Base-by-base conservation (phyloP, 2,113 vertebrate species). In the Xyliphius kryptos region DNA sequence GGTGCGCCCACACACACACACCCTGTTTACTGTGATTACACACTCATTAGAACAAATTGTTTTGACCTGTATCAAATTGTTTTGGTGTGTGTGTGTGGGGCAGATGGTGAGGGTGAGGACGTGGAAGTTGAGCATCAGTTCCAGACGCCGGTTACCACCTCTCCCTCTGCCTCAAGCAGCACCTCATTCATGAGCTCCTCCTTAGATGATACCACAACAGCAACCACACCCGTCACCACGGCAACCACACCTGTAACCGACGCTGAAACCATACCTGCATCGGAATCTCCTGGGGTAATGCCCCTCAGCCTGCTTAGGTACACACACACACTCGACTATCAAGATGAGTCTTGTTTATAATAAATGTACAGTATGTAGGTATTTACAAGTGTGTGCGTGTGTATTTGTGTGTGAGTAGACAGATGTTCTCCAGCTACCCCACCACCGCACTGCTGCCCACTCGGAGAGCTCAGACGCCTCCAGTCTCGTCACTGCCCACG, bases 381-480 rank as follows among this genome's bases (percentile, higher is more conserved):
- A n/a, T n/a, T n/a, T n/a, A n/a, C n/a, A n/a, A 17, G n/a, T 5
- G 11, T 47, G 50, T 68, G 2, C 46, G 9, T 53, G 11, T 69
- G 14, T 9, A 22, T 52, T 13, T 7, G 2, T 67, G 77, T 73
- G 68, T 53, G 63, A 50, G 61, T 86, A 98, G 95, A 78, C 95
- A 98, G 91, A 97, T 98, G 95, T 98, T 98, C 81, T 98, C 95
- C 60, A 98, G 95, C 79, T 98, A 98, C 58, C 95, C 95, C 2
- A 97, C 95, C 6, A 97, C 93, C 37, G 91, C 90, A 1, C 84
- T 97, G n/a, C 87, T 89, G 59, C 93, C 95, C 0, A 85, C 88
- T 16, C 90, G 95, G 4, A 90, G 95, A 51, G 95, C 95, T 20
- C 95, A 97, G 82, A 98, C 95, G 16, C 95, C 95, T 36, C 95